Evolutionary conservation across 2,888 invertebrate species (phyloP).

Genomic region (Erannis defoliaria): DNA sequence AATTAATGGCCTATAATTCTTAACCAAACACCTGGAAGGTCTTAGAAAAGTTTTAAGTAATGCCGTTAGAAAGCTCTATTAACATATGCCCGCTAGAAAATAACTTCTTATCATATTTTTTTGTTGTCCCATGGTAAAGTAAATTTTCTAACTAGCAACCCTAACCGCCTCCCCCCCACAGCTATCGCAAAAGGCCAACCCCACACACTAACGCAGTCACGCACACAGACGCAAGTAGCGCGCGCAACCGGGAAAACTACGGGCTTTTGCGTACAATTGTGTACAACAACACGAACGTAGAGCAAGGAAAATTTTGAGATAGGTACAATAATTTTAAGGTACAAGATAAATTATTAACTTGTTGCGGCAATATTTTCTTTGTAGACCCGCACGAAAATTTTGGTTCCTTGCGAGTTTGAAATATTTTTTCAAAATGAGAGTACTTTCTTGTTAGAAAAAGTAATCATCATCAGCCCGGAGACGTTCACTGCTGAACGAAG

Average conservation of each 20-base stretch:
- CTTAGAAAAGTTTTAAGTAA: neutral
- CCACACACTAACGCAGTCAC: slow-evolving; percentile 54
- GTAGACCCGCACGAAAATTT: too few species aligned
- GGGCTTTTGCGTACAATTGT: slow-evolving; percentile 84
- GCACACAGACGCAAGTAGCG: slow-evolving; percentile 66
- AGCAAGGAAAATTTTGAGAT: slow-evolving; percentile 57
- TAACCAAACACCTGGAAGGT: neutral
- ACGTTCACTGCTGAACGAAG: too few species aligned
- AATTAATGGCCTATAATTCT: neutral
- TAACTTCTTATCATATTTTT: neutral
- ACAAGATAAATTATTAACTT: too few species aligned
- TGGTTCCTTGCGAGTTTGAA: too few species aligned
- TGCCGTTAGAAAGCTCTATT: neutral
- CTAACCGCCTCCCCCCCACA: slow-evolving; percentile 51
- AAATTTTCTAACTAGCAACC: slow-evolving; percentile 44
- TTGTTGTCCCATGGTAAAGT: neutral
- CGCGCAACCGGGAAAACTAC: slow-evolving; percentile 85
- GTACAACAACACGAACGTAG: slow-evolving; percentile 75
- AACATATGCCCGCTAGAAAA: too few species aligned
- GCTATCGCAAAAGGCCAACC: slow-evolving; percentile 79
- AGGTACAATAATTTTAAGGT: too few species aligned
- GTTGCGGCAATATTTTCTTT: too few species aligned
- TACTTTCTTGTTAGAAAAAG: too few species aligned
- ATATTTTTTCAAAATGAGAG: too few species aligned
- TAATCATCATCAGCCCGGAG: too few species aligned